These are phyloP conservation scores for Chloroceryle inda DNA, from an alignment of 2,797 vertebrate species.

Conservation along the genomic window DNA sequence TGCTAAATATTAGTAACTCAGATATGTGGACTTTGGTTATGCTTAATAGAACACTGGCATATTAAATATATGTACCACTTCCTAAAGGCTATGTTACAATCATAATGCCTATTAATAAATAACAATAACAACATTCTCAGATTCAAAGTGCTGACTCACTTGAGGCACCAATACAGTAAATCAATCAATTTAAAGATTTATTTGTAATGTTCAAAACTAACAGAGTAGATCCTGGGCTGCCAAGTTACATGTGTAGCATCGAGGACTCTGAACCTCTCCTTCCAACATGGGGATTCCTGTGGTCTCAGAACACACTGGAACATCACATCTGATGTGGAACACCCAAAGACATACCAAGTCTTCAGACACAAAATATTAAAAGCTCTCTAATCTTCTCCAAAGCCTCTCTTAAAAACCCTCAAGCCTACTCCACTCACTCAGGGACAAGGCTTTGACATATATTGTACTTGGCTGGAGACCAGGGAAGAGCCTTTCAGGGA, in stretches of 20 bases:
- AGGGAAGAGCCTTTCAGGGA: not conserved
- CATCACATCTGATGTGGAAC: rapidly evolving
- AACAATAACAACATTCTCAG: conserved; percentile 20
- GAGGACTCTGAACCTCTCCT: not conserved
- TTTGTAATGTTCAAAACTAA: conserved; percentile 5
- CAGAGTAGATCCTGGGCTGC: not conserved
- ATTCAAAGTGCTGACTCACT: conserved; percentile 68
- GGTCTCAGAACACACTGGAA: not conserved
- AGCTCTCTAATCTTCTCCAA: not conserved
- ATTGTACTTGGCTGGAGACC: not conserved
- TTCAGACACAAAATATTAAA: not conserved
- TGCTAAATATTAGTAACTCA: conserved; percentile 63
- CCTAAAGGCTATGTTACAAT: conserved; percentile 65
- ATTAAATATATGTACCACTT: conserved; percentile 62
- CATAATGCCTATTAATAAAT: conserved; percentile 60
- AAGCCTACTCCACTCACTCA: not conserved
- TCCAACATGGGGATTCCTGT: not conserved
- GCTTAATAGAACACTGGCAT: conserved; percentile 66
- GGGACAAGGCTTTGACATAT: not conserved
- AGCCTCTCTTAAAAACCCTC: not conserved
- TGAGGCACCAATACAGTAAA: conserved; percentile 62
- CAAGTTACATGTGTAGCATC: not conserved
- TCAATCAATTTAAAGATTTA: conserved; percentile 3
- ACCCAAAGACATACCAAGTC: not conserved
- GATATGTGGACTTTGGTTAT: conserved; percentile 73